A percentile compares a stretch with the other conserved stretches of the same genome.
Evolutionary conservation across 2,113 vertebrate genomes (phyloP).

Genomic region (Neotoma lepida): DNA sequence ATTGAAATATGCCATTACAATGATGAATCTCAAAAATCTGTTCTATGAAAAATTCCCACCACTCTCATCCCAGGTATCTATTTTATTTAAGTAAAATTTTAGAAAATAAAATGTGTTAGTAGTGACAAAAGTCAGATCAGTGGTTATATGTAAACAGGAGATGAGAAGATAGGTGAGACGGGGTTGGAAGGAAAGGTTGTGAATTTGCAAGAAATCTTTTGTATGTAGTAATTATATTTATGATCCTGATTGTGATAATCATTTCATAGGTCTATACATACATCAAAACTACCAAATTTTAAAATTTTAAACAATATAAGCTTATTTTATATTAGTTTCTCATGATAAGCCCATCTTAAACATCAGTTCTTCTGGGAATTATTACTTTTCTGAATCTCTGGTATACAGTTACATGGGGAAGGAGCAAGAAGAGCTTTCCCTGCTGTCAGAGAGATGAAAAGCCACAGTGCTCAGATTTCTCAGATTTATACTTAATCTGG

Average conservation of each 20-base stretch:
- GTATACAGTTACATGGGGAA: constrained; percentile 18
- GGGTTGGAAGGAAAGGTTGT: not conserved
- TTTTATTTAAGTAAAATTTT: constrained; percentile 21
- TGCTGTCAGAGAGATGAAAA: constrained; percentile 47
- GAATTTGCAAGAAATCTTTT: not conserved
- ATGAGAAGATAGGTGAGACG: not conserved
- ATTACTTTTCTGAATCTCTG: constrained; percentile 32
- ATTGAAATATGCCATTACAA: not conserved
- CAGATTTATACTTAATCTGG: constrained; percentile 13
- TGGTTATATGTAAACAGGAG: not conserved
- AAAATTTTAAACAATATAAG: not conserved
- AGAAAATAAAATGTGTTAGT: not conserved
- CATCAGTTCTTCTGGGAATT: not conserved
- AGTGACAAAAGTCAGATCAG: not conserved
- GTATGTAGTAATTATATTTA: not conserved
- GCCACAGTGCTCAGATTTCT: not conserved
- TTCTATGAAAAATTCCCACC: not conserved
- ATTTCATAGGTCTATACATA: not conserved
- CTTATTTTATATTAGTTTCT: constrained; percentile 30
- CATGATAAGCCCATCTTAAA: not conserved
- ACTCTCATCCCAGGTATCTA: not conserved
- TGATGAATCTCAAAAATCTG: constrained; percentile 26
- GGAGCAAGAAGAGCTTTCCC: constrained; percentile 26
- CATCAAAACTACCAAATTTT: not conserved
- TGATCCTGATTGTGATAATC: not conserved